Evolutionary conservation across 2,113 vertebrate genomes (phyloP), one percentile per base, ranked within the genome.

Genomic region (Poeciliopsis occidentalis): DNA sequence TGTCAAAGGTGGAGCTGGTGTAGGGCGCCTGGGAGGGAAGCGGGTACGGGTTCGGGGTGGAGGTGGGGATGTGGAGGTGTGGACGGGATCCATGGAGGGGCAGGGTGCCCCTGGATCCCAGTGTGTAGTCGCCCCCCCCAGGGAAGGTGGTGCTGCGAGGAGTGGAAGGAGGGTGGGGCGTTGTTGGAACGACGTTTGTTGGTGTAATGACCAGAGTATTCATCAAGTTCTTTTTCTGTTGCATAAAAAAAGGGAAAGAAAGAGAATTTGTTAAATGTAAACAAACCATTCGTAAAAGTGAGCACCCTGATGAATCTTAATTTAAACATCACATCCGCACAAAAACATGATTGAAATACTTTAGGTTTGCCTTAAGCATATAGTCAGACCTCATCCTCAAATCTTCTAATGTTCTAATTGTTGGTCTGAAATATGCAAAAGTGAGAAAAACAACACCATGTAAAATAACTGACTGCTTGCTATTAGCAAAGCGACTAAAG

Each of bases 171-270:
- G 37, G 93, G 94, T 0, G 93, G 89, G 0, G 89, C 91, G n/a
- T 95, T 94, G 84, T 88, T 93, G 78, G 85, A 68, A 51, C 95
- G 91, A 5, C 95, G 93, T 73, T 96, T 96, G 87, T 95, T 90
- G 82, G 89, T 91, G 85, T 95, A 95, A 76, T 97, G 95, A 60
- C 92, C 91, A n/a, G 95, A 94, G 81, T 95, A 96, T n/a, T 97
- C 96, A 2, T 97, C 96, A 47, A 97, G 92, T 39, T 97, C 96
- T 91, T 95, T 96, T 87, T 97, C 96, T 87, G 82, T 39, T 51
- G 57, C 6, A 30, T 3, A 80, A 11, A 60, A 60, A 11, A 24
- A 83, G 2, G 70, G 0, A 80, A 7, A 73, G 51, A 54, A 26
- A 62, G 4, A 5, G 75, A 29, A n/a, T 1, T 2, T 11, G 1